Evolutionary conservation across 64 coral and sea anemone genomes (phyloP).

Genomic region (Stylophora pistillata): DNA sequence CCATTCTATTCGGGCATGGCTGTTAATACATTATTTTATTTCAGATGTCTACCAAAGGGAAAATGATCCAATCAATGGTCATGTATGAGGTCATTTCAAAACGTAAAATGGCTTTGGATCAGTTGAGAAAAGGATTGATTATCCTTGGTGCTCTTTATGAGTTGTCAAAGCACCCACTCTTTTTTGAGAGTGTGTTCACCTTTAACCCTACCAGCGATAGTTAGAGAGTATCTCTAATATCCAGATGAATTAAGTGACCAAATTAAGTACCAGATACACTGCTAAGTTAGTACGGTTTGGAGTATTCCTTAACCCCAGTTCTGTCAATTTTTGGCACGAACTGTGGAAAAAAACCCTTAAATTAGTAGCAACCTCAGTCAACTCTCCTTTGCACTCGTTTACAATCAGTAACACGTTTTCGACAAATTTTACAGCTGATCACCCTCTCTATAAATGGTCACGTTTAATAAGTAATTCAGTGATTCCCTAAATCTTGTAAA

Average conservation of each 20-base stretch:
- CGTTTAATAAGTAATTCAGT: too few relatives aligned
- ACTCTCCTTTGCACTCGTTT: constrained; percentile 22
- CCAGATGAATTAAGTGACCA: constrained; percentile 50
- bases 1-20: neutral
- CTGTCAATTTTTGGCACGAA: constrained; percentile 42
- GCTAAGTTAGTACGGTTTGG: constrained; percentile 54
- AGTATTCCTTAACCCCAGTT: too few relatives aligned
- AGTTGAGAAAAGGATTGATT: constrained; percentile 32
- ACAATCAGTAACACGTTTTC: constrained; percentile 36
- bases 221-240: constrained; percentile 27
- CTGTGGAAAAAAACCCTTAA: constrained; percentile 40
- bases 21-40: constrained; percentile 16
- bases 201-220: constrained; percentile 13
- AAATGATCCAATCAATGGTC: constrained; percentile 11
- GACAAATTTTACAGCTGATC: constrained; percentile 29
- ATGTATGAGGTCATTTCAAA: constrained; percentile 38
- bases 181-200: constrained; percentile 32
- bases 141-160: constrained; percentile 47
- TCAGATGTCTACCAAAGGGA: constrained; percentile 24
- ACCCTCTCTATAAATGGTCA: constrained; percentile 46
- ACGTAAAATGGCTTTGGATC: constrained; percentile 45
- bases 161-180: constrained; percentile 16
- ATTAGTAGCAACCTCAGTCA: constrained; percentile 17
- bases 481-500: too few relatives aligned
- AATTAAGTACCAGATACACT: constrained; percentile 56